Conservation (phyloP, 2,888 invertebrate species). For the Ephialtes manifestator region DNA sequence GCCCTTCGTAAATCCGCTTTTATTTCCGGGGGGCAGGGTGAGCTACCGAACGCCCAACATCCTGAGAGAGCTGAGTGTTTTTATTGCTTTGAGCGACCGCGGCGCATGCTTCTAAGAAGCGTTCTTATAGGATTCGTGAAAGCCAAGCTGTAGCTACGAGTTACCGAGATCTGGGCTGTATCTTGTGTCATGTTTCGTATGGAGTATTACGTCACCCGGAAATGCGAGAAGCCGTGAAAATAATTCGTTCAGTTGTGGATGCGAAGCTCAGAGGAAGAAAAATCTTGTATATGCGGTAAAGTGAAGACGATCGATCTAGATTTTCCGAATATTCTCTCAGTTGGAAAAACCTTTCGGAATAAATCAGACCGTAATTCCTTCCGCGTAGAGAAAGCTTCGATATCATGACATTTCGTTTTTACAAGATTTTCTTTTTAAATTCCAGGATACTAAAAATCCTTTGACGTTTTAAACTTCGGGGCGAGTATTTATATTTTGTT, state of each 20-base stretch:
- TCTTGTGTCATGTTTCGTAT: not conserved
- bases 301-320: not conserved
- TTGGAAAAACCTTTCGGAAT: not conserved
- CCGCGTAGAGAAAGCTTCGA: not conserved
- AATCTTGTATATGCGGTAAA: not conserved
- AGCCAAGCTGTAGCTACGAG: constrained; percentile 14
- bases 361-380: not conserved
- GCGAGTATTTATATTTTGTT: too few relatives aligned
- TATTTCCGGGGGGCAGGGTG: constrained; percentile 50
- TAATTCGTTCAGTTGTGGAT: not conserved
- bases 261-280: not conserved
- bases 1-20: constrained; percentile 65
- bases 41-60: constrained; percentile 12
- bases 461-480: too few relatives aligned
- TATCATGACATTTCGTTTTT: not conserved
- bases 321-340: not conserved
- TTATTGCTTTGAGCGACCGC: constrained; percentile 45
- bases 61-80: constrained; percentile 13
- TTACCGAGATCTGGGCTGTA: not conserved
- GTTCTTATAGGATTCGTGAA: constrained; percentile 25
- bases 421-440: not conserved
- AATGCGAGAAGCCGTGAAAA: constrained; percentile 12
- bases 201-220: not conserved
- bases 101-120: constrained; percentile 24
- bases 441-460: too few relatives aligned